phyloP scores from a whole-genome alignment of 2,888 invertebrate genomes.

The Eristalis intricaria region DNA sequence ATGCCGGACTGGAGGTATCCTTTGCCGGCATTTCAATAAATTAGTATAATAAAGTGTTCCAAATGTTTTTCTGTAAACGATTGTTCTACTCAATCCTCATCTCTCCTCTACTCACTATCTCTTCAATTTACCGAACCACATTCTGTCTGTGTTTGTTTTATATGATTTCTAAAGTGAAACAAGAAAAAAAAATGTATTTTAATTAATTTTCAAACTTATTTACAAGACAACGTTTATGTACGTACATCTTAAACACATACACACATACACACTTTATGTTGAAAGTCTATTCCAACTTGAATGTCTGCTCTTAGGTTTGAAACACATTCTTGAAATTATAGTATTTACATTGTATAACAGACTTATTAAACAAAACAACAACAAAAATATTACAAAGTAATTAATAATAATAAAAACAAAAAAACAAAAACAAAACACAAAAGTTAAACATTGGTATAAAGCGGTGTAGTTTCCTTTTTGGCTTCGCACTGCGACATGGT shows the following conservation, averaged over 20 bases:
- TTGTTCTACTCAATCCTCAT: conserved; percentile 3
- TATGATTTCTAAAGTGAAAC: background rate
- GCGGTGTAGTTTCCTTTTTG: background rate
- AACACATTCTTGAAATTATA: conserved; percentile 73
- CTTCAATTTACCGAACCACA: background rate
- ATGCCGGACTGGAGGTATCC: conserved; percentile 79
- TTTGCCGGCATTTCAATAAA: conserved; percentile 81
- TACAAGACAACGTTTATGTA: conserved; percentile 38
- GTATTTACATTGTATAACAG: conserved; percentile 70
- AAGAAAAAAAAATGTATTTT: conserved; percentile 21
- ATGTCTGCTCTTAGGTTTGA: conserved; percentile 62
- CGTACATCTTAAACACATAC: conserved; percentile 18
- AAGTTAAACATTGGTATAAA: conserved; percentile 54
- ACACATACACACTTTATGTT: no score
- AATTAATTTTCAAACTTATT: conserved; percentile 35
- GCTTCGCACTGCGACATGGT: background rate
- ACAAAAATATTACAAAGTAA: conserved; percentile 57
- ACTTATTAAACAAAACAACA: conserved; percentile 62
- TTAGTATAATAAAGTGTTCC: conserved; percentile 74
- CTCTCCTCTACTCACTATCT: background rate
- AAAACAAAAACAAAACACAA: conserved; percentile 37
- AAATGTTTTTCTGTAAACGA: conserved; percentile 11
- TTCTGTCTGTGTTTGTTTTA: conserved; percentile 7
- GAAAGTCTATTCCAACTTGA: conserved; percentile 41
- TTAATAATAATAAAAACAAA: conserved; percentile 38